Percentiles rank a stretch among this genome's conserved stretches.
phyloP scores from a whole-genome alignment of 2,113 vertebrate species.

The Crotophaga sulcirostris region DNA sequence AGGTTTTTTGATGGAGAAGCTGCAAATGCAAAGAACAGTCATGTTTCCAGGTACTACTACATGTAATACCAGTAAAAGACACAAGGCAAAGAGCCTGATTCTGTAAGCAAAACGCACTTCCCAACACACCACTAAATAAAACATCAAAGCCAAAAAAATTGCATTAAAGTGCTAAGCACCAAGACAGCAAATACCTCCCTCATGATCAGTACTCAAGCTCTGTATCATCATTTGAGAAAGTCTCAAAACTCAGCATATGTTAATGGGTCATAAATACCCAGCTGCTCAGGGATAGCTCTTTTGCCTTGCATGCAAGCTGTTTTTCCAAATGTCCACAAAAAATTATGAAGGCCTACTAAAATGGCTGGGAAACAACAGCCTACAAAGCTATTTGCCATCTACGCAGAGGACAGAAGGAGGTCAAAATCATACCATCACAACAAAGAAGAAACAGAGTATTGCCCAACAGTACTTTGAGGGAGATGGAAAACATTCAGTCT shows the following conservation, averaged over 20 bases:
- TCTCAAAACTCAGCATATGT: conserved; percentile 14
- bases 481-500: not conserved
- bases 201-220: not conserved
- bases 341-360: not conserved
- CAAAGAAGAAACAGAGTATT: not conserved
- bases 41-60: not conserved
- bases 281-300: conserved; percentile 18
- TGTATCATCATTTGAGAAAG: not conserved
- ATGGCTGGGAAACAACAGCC: not conserved
- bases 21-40: not conserved
- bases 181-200: conserved; percentile 3
- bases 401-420: not conserved
- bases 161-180: not conserved
- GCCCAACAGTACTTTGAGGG: not conserved
- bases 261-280: conserved; percentile 40
- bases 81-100: not conserved
- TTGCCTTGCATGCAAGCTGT: not conserved
- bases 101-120: not conserved
- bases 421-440: not conserved
- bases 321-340: not conserved
- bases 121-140: not conserved
- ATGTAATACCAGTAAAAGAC: not conserved
- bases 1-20: not conserved
- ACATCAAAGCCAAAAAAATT: conserved; percentile 1
- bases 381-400: not conserved